Base-by-base conservation (phyloP, 2,888 invertebrate genomes). In the Tipula vernalis region DNA sequence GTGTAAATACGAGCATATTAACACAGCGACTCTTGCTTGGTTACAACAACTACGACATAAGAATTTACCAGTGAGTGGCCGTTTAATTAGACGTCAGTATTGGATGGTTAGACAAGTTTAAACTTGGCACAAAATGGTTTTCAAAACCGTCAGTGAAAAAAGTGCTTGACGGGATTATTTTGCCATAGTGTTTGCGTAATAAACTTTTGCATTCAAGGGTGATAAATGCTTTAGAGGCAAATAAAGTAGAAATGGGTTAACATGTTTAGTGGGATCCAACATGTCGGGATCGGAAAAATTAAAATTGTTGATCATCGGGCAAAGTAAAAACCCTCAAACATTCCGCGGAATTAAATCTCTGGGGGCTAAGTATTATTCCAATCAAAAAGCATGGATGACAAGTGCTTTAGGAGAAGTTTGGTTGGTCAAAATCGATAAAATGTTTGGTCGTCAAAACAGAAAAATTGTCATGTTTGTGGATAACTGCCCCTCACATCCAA, bases 241-340 rank as follows among this genome's bases (percentile, higher is more conserved):
- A 87, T 39, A 88, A 5, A 89, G 88, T 28, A 89, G 90, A 87
- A 88, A 89, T 41, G 88, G 90, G 87, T 86, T 90, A 86, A 90
- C 90, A 5, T 88, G 90, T 83, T 87, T 28, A 2, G 28, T 28
- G 28, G 89, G 89, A 87, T 88, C 89, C 5, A 90, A 90, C 88
- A 89, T 89, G 88, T 88, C 87, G 88, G 90, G 90, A 85, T 88
- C 88, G 88, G 89, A 90, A 88, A 90, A 90, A 89, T 88, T 88
- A 87, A 89, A 89, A 87, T 88, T 85, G 13, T 85, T 91, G 15
- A 89, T 90, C 28, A 89, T 90, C 87, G 90, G 89, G 86, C 90
- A 90, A 89, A 88, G 89, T 44, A 88, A 88, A 88, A 89, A 89
- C 13, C 89, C 89, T 18, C 88, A 89, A 5, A 90, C 89, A 89